phyloP scores from a whole-genome alignment of 2,888 invertebrate genomes.

The Cyclophora punctaria region DNA sequence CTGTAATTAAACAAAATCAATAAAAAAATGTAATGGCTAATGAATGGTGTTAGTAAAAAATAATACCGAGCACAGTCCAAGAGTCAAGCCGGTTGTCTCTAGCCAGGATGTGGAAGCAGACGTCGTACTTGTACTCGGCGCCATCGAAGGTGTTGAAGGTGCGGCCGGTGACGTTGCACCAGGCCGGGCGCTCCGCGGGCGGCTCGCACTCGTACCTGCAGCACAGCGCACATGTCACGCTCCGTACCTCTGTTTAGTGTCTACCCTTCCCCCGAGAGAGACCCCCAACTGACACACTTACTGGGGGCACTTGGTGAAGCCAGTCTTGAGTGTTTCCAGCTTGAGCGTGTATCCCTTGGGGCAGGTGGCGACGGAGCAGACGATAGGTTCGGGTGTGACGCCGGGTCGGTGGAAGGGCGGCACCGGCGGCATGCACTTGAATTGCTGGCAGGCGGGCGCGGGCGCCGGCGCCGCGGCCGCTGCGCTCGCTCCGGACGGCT shows the following conservation, averaged over 20 bases:
- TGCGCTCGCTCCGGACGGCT: slow-evolving; percentile 28
- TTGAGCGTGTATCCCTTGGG: slow-evolving; percentile 76
- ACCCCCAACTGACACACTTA: slow-evolving; percentile 26
- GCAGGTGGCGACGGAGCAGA: slow-evolving; percentile 71
- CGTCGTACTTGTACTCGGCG: slow-evolving; percentile 84
- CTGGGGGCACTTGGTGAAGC: slow-evolving; percentile 64
- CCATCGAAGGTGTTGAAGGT: slow-evolving; percentile 88
- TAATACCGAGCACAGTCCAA: slow-evolving; percentile 81
- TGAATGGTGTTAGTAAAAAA: too few relatives aligned
- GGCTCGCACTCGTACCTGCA: slow-evolving; percentile 78
- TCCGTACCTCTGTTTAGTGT: too few relatives aligned
- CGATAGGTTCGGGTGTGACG: slow-evolving; percentile 29
- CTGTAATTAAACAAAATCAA: not conserved
- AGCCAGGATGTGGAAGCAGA: slow-evolving; percentile 86
- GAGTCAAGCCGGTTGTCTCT: slow-evolving; percentile 78
- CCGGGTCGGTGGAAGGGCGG: slow-evolving; percentile 53
- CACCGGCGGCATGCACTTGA: slow-evolving; percentile 69
- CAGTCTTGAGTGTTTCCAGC: slow-evolving; percentile 45
- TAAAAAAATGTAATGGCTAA: too few relatives aligned
- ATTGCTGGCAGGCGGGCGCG: slow-evolving; percentile 55
- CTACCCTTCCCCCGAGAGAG: not conserved
- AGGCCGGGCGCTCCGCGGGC: slow-evolving; percentile 77
- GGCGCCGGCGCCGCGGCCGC: too few relatives aligned
- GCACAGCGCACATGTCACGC: slow-evolving; percentile 4
- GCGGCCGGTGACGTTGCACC: slow-evolving; percentile 83